phyloP scores from a whole-genome alignment of 2,888 invertebrate species.

The Rhagium mordax region DNA sequence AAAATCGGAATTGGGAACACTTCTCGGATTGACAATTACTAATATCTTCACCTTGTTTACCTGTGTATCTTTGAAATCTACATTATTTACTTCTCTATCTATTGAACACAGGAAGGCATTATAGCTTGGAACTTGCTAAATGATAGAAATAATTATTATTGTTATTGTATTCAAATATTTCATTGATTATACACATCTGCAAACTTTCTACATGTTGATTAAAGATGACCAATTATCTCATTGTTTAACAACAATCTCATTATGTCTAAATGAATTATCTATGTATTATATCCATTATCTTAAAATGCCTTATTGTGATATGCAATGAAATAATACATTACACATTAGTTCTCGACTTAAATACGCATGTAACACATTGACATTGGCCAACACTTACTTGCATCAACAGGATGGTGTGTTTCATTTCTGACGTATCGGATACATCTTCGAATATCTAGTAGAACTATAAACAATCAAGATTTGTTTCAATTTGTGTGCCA shows the following conservation, averaged over 20 bases:
- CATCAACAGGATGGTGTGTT: slow-evolving; percentile 38
- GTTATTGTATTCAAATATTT: background rate
- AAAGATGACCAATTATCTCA: slow-evolving; percentile 21
- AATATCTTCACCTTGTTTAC: too few species aligned
- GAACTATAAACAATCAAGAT: slow-evolving; percentile 19
- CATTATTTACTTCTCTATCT: too few species aligned
- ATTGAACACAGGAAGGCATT: too few species aligned
- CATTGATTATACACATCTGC: background rate
- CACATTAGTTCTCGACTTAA: background rate
- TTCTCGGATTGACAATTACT: too few species aligned
- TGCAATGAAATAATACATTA: background rate
- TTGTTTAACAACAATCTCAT: slow-evolving; percentile 15
- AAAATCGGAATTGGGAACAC: too few species aligned
- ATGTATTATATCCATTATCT: slow-evolving; percentile 3
- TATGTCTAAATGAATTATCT: slow-evolving; percentile 6
- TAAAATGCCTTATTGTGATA: slow-evolving; percentile 2
- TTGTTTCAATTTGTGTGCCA: slow-evolving; percentile 7
- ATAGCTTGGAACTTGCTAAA: too few species aligned
- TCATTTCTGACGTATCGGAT: slow-evolving; percentile 41
- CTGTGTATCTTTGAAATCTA: too few species aligned
- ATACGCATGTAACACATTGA: slow-evolving; percentile 29
- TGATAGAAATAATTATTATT: too few species aligned
- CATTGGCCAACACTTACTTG: slow-evolving; percentile 39
- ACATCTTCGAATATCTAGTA: slow-evolving; percentile 34
- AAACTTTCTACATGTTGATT: background rate